Conservation (phyloP, 2,888 invertebrate species). For the Orchestes rusci region DNA sequence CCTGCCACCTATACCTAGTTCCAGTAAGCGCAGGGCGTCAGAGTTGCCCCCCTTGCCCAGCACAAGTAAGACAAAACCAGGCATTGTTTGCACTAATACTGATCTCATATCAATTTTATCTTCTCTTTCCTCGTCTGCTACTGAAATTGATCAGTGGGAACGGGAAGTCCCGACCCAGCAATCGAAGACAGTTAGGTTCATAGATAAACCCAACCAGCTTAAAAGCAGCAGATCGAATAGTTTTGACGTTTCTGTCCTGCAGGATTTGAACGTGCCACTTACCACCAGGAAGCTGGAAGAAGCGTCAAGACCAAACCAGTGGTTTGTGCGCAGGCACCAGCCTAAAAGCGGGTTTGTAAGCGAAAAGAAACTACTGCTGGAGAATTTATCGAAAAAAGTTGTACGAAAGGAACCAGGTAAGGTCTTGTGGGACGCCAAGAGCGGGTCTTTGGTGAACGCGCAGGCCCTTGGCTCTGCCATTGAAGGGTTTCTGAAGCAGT, state of each 20-base stretch:
- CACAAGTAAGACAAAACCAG: constrained; percentile 42
- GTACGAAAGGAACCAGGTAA: constrained; percentile 42
- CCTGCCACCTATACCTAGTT: constrained; percentile 53
- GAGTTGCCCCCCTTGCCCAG: constrained; percentile 52
- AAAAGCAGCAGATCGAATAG: constrained; percentile 66
- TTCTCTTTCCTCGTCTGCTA: constrained; percentile 72
- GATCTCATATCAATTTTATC: constrained; percentile 73
- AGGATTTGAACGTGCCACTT: constrained; percentile 38
- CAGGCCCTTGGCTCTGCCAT: constrained; percentile 77
- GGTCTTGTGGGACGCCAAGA: constrained; percentile 68
- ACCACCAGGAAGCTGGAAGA: constrained; percentile 1
- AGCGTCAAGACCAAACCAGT: constrained; percentile 36
- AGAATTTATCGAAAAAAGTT: constrained; percentile 26
- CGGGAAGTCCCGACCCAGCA: constrained; percentile 31
- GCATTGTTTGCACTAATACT: constrained; percentile 74
- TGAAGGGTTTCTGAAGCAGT: constrained; percentile 68
- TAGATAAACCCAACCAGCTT: constrained; percentile 46
- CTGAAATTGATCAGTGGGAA: constrained; percentile 63
- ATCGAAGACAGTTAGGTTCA: constrained; percentile 23
- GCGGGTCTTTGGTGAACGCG: constrained; percentile 72
- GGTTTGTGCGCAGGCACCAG: constrained; percentile 73
- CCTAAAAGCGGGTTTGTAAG: constrained; percentile 44
- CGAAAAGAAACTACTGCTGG: constrained; percentile 16
- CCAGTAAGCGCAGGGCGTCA: constrained; percentile 60
- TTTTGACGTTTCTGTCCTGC: constrained; percentile 70